Conservation (phyloP, 2,888 invertebrate genomes). For the Ernsta delagoae region DNA sequence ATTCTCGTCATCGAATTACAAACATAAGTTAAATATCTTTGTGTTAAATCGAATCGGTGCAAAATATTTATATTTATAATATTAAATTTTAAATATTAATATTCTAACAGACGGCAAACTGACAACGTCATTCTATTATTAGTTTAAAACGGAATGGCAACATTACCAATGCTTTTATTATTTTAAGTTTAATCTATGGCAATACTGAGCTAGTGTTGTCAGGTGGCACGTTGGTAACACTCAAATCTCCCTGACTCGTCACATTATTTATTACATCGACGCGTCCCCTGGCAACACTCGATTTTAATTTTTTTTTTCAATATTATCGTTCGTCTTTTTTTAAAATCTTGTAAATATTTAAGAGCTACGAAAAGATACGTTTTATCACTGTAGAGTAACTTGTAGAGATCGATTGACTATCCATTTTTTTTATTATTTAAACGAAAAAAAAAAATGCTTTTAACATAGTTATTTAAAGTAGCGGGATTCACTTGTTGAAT, state of each 20-base stretch:
- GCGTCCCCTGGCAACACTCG: slow-evolving; percentile 42
- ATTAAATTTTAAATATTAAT: background rate
- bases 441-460: slow-evolving; percentile 53
- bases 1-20: too few relatives aligned
- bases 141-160: slow-evolving; percentile 56
- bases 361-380: slow-evolving; percentile 53
- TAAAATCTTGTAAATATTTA: slow-evolving; percentile 70
- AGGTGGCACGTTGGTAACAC: slow-evolving; percentile 32
- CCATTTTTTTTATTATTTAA: slow-evolving; percentile 56
- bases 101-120: background rate
- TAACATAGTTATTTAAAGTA: slow-evolving; percentile 28
- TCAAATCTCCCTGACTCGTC: slow-evolving; percentile 18
- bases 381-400: slow-evolving; percentile 54
- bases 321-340: slow-evolving; percentile 48
- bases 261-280: slow-evolving; percentile 28
- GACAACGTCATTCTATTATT: slow-evolving; percentile 57
- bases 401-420: slow-evolving; percentile 49
- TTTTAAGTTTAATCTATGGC: slow-evolving; percentile 47
- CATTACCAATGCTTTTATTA: slow-evolving; percentile 47
- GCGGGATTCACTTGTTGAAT: slow-evolving; percentile 49
- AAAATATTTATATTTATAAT: background rate
- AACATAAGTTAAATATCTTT: too few relatives aligned
- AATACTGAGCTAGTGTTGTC: slow-evolving; percentile 42
- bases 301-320: slow-evolving; percentile 39
- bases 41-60: background rate